Base-by-base conservation (phyloP, 1,140 invertebrate species). In the Yoshiicerus persimilis region DNA sequence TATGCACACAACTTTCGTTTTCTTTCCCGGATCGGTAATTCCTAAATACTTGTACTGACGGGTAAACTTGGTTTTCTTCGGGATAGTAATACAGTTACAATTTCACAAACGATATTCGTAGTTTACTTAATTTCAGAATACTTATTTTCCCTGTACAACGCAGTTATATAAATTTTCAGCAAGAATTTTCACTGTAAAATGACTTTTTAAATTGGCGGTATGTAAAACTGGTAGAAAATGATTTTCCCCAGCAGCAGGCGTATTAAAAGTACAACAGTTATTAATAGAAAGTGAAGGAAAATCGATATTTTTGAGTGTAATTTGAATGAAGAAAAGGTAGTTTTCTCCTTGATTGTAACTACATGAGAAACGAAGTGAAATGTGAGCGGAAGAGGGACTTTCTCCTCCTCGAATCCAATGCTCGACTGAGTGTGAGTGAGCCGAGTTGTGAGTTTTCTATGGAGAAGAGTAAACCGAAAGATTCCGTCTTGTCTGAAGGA, bases 371-470 rank as follows among this genome's bases (percentile, higher is more conserved):
- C 1, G 30, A 34, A 80, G 16, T n/a, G 75, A 80, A 80, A 80
- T 80, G 13, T 38, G 75, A 80, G 75, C 30, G 75, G 75, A 80
- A 34, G 32, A 34, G 32, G 34, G 75, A 80, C 75, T 80, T 80
- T 80, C 75, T 34, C 75, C 20, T 1, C 75, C 30, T 80, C 32
- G 75, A 80, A 36, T 80, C 75, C 75, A 38, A 80, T 80, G 75
- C 75, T 80, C 75, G 75, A 80, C 75, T 80, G 75, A 80, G n/a
- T 80, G 75, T 80, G 75, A 80, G 75, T 36, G 75, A 80, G 75
- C 30, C 16, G 34, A n/a, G 34, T 80, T 34, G 70, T 77, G 27
- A 20, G 75, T 20, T 80, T 80, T 80, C 16, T 80, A 80, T 80
- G 38, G 34, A 36, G 34, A 80, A 80, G 32, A 80, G 34, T 36